Evolutionary conservation across 2,888 invertebrate species (phyloP), one percentile per base, ranked within the genome.

Genomic region (Halictus ligatus): DNA sequence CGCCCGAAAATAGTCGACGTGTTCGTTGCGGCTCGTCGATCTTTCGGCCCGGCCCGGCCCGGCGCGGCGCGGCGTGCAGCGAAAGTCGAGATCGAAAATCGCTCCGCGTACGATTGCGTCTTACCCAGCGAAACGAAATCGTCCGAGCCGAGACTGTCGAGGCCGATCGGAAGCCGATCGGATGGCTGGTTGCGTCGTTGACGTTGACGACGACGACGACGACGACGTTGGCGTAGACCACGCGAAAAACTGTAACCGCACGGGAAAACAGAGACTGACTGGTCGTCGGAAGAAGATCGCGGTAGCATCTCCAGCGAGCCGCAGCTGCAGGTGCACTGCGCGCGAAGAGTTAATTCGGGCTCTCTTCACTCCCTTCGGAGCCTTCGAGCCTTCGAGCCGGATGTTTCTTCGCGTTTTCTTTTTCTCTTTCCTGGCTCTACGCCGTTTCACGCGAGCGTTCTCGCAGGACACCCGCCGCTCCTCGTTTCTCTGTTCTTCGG

Each of bases 301-400:
- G 35, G n/a, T n/a, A 75, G 72, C 72, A 75, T 82, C 80, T 91
- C 90, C 89, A 87, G 89, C 74, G 35, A 67, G 81, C 74, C 60
- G 86, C 85, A 80, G 87, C 84, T 88, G 90, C 92, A 92, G 92
- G 89, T 90, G 91, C 92, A 89, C 83, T 88, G 84, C 69, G 78
- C 83, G 84, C 80, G 74, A 84, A 78, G 76, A 93, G 93, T 93
- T 93, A 93, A 93, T 93, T 93, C 90, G 89, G 92, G 89, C 91
- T 90, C 88, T 85, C 78, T 84, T 89, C 86, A 84, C 87, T 84
- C 85, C 84, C 80, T 85, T 84, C 85, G 82, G 82, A 89, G n/a
- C 54, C 43, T 43, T 43, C 43, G 43, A 43, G 85, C 83, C 82
- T 75, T 78, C 80, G 69, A 69, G 21, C 5, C 69, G 69, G 40